Evolutionary conservation across 2,888 invertebrate species (phyloP).

Genomic region (Caenorhabditis imperialis): DNA sequence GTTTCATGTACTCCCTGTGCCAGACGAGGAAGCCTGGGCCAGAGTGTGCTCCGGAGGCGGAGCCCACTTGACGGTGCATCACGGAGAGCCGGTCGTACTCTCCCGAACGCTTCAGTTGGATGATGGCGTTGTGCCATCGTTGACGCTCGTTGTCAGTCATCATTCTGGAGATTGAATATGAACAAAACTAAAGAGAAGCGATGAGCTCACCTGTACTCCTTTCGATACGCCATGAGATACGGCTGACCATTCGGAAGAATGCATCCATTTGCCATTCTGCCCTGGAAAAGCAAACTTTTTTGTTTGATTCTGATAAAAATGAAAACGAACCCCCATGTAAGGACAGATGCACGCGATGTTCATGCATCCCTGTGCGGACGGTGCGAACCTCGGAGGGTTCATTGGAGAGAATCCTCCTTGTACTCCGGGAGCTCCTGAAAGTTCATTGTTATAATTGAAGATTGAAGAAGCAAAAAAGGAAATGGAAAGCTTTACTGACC

Average conservation of each 20-base stretch:
- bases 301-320: neutral
- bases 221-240: conserved; percentile 68
- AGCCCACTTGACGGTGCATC: conserved; percentile 73
- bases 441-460: no score
- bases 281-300: conserved; percentile 53
- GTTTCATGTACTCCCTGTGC: conserved; percentile 76
- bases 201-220: conserved; percentile 70
- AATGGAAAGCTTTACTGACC: conserved; percentile 39
- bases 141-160: conserved; percentile 71
- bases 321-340: conserved; percentile 64
- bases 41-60: conserved; percentile 75
- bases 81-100: conserved; percentile 74
- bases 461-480: no score
- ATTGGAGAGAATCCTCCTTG: conserved; percentile 66
- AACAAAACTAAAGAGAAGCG: neutral
- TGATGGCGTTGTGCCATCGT: conserved; percentile 69
- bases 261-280: conserved; percentile 68
- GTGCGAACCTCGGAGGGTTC: conserved; percentile 69
- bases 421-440: conserved; percentile 59
- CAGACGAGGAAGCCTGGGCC: conserved; percentile 77
- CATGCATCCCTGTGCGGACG: conserved; percentile 73
- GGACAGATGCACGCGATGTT: conserved; percentile 73
- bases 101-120: conserved; percentile 72
- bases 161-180: conserved; percentile 58
- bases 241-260: conserved; percentile 66